phyloP scores from a whole-genome alignment of 2,113 vertebrate genomes.

The Rattus norvegicus region GRCr8 NC_086019.1:177446001-177446500 shows the following conservation, averaged over 20 bases:
- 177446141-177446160: not conserved
- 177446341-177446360: conserved; percentile 15
- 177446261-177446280: not conserved
- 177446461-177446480: not conserved
- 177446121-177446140: not conserved
- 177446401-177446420: not conserved
- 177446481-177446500: not conserved
- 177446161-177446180: not conserved
- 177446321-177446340: not conserved
- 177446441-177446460: too few relatives aligned
- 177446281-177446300: not conserved
- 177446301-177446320: not conserved
- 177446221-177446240: not conserved
- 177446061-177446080: not conserved
- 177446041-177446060: not conserved
- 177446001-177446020: not conserved
- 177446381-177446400: conserved; percentile 1
- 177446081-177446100: not conserved
- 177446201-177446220: not conserved
- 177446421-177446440: not conserved
- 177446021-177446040: not conserved
- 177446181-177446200: not conserved
- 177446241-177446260: not conserved
- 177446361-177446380: conserved; percentile 2
- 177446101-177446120: not conserved